Evolutionary conservation across 2,113 vertebrate genomes (phyloP), one percentile per base, ranked within the genome.

Genomic region (Chlorocebus sabaeus): DNA sequence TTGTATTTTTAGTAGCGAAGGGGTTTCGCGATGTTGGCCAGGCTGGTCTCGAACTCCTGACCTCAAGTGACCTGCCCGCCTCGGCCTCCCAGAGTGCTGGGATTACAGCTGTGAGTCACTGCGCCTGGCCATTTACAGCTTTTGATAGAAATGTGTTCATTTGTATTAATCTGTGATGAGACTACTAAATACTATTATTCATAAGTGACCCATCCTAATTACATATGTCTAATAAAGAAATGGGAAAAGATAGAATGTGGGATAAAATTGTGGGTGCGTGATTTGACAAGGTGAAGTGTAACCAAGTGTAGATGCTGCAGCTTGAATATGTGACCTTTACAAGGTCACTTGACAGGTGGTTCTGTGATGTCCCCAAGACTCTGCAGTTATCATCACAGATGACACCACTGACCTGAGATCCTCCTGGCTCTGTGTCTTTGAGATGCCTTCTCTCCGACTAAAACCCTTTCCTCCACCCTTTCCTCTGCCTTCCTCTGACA

Each of bases 151-250:
- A 48, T n/a, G 8, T 35, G 23, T 89, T 68, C 30, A 81, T 90
- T 92, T 84, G 7, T 78, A 35, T 89, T 84, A 43, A 92, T 84
- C 55, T 73, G 8, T 59, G 78, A 92, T 76, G 59, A 93, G 78
- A 95, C 27, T 32, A 40, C 57, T 55, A 84, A 67, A 38, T 89
- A 57, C 89, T 94, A 52, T 55, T 89, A 48, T 75, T 76, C 75
- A 79, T 86, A 91, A 90, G 27, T 7, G 90, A 64, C 38, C 22
- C 9, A 17, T 43, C 5, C 10, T 70, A 70, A 80, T 8, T 64
- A n/a, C 3, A 20, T 32, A 45, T 73, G 38, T 35, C 96, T 92
- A 87, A 43, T 84, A 89, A 95, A 84, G 20, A 96, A 89, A 67
- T 76, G 3, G 20, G n/a, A 25, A 89, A 75, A 68, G n/a, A 57